phyloP scores from a whole-genome alignment of 2,888 invertebrate genomes.

The Escarpia spicata region DNA sequence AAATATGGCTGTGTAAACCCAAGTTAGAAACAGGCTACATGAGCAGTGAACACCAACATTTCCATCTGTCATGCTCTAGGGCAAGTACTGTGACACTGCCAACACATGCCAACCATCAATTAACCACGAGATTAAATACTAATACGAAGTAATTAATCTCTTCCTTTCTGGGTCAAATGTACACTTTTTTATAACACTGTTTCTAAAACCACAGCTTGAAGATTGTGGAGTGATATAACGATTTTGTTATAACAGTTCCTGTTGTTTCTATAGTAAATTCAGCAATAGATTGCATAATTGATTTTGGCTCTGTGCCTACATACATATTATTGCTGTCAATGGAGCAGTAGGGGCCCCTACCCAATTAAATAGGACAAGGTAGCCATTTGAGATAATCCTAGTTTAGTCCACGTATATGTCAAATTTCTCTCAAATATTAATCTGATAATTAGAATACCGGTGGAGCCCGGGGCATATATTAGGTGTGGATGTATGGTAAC shows the following conservation, averaged over 20 bases:
- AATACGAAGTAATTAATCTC: background rate
- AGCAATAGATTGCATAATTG: background rate
- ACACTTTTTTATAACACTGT: background rate
- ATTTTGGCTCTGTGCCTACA: background rate
- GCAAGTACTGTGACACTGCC: too few species aligned
- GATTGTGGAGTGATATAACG: background rate
- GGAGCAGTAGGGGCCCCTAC: background rate
- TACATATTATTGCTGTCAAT: background rate
- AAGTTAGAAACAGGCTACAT: too few species aligned
- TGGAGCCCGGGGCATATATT: background rate
- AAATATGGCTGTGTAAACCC: too few species aligned
- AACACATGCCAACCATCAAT: too few species aligned
- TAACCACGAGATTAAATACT: too few species aligned
- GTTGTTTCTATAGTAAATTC: background rate
- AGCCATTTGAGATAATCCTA: background rate
- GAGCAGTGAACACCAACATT: too few species aligned
- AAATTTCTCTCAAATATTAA: background rate
- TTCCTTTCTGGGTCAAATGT: background rate
- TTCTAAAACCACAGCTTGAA: background rate
- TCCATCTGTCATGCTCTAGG: too few species aligned
- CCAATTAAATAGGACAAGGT: background rate
- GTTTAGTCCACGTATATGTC: background rate
- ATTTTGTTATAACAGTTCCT: background rate
- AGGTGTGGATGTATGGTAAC: background rate
- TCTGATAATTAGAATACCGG: background rate